These are phyloP conservation scores for Sphaeridia pumilis DNA, from an alignment of 2,888 invertebrate genomes.

Conservation along the genomic window DNA sequence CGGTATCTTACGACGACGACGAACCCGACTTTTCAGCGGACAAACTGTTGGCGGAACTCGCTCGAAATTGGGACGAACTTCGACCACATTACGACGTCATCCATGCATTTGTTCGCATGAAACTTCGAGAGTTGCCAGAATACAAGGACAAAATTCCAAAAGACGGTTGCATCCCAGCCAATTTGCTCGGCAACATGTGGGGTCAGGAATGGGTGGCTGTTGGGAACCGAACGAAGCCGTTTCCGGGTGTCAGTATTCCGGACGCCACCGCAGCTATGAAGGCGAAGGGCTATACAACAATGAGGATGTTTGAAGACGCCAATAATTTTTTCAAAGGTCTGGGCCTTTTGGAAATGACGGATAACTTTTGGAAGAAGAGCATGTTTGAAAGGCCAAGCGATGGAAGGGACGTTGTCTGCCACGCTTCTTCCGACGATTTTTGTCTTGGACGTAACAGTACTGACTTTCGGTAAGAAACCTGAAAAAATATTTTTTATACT, in stretches of 20 bases:
- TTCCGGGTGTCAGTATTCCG: constrained; percentile 53
- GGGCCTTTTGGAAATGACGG: constrained; percentile 65
- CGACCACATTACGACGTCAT: constrained; percentile 68
- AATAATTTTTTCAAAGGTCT: constrained; percentile 73
- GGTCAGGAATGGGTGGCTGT: constrained; percentile 63
- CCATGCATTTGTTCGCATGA: constrained; percentile 66
- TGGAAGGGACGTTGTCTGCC: constrained; percentile 38
- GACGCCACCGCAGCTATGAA: constrained; percentile 70
- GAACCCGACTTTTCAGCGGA: constrained; percentile 34
- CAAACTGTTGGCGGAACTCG: constrained; percentile 44
- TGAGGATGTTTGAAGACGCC: constrained; percentile 41
- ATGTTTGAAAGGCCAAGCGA: constrained; percentile 64
- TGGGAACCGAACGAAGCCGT: constrained; percentile 62
- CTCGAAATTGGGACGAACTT: constrained; percentile 49
- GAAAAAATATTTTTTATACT: neutral
- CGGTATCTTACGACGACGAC: constrained; percentile 60
- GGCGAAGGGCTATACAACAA: constrained; percentile 23
- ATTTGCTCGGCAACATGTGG: constrained; percentile 59
- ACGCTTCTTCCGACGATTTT: constrained; percentile 31
- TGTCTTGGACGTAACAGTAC: constrained; percentile 24
- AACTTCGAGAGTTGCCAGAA: constrained; percentile 41
- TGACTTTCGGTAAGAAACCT: constrained; percentile 26
- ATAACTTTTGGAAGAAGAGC: constrained; percentile 74
- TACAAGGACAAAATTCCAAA: constrained; percentile 35
- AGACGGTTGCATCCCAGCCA: constrained; percentile 36